Evolutionary conservation across 2,888 invertebrate species (phyloP), one percentile per base, ranked within the genome.

Genomic region (Leptopilina myrica): DNA sequence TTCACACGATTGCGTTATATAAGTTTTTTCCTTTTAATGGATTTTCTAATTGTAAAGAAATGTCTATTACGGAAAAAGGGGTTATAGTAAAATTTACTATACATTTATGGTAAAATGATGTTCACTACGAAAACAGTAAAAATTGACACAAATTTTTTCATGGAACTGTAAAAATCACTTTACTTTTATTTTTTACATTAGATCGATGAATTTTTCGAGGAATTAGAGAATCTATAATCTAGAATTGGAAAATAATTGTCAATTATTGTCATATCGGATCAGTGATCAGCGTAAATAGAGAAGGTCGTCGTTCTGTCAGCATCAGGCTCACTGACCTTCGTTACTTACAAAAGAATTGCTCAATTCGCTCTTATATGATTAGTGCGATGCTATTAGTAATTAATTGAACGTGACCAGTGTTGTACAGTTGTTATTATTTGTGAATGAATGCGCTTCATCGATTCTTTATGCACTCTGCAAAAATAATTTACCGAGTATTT

Each of bases 391-490:
- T 49, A 69, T 69, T 69, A 69, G 67, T 69, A 53, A 69, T 69
- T 69, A 69, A 69, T 53, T 69, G 67, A 49, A 26, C 49, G 49
- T 67, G 49, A 67, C 67, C 49, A 67, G 67, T 67, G 12, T 67
- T 67, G 12, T 67, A 49, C 20, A 67, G 26, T 43, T 67, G 67
- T 69, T 69, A 26, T 69, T 69, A 14, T 53, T 49, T 53, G 26
- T 53, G 20, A 69, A 69, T 69, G 67, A 49, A 69, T 69, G 67
- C 67, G 67, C 67, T 49, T 69, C 49, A 69, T 46, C 49, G 15
- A 53, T 69, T n/a, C 46, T 67, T 46, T 33, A 33, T 33, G 33
- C 26, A 69, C 14, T 69, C 49, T 69, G 67, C 49, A 67, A 14
- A 49, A 59, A 5, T 26, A 20, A 69, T 69, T 49, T 20, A 15